Base-by-base conservation (phyloP, 2,888 invertebrate genomes). In the Sphaerophoria rueppellii region DNA sequence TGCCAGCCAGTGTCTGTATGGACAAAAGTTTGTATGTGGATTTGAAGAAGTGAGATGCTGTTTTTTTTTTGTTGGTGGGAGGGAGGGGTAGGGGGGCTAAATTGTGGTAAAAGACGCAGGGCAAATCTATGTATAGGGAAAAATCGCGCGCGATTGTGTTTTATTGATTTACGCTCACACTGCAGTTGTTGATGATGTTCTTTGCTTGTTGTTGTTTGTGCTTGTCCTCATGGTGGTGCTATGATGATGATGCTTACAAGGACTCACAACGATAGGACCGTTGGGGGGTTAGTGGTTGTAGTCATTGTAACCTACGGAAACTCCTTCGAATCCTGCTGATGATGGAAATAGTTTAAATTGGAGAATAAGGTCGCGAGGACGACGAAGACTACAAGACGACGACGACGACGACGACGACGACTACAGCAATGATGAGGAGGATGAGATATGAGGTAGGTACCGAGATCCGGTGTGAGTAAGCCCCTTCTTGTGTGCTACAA, bases 131-230 rank as follows among this genome's bases (percentile, higher is more conserved):
- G 50, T 46, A 52, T 57, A 60, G 74, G 58, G 46, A 61, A 76
- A 85, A 81, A 81, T 85, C 85, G 85, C 85, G 85, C 71, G 85
- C 85, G 81, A 85, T 85, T 85, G 85, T 85, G 73, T 73, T 85
- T 85, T 85, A 85, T 85, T 85, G 85, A 85, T 85, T 85, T 81
- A 81, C 76, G 54, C 85, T 70, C 77, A 85, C 55, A 67, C 80
- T 71, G 60, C 80, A 60, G 75, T 63, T 69, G 70, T 50, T 71
- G 80, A 54, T 63, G 78, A 50, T 67, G 70, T 12, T 69, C 60
- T 14, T 72, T 11, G 58, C 67, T 34, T 61, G 67, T 14, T 60
- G 67, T 16, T 54, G 67, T 7, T 65, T 57, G 24, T 37, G 50
- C 37, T 35, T 46, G 11, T 54, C n/a, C 9, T 63, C 55, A 9